Conservation (phyloP, 2,797 vertebrate genomes). For the Acanthurus leucopareius region DNA sequence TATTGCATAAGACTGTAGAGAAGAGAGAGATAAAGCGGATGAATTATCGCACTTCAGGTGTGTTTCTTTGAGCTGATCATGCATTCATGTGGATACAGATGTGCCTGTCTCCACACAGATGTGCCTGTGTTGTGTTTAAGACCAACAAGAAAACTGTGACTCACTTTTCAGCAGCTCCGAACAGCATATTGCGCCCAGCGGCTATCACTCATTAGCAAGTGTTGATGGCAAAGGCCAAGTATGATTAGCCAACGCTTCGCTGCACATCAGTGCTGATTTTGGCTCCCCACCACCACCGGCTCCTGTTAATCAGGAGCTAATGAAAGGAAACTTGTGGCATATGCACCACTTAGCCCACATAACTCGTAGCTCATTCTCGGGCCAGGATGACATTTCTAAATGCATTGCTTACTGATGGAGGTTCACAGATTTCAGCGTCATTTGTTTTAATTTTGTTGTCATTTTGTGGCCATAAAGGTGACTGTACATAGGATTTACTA, state of each 20-base stretch:
- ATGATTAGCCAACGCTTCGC: slow-evolving; percentile 66
- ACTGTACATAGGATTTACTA: slow-evolving; percentile 14
- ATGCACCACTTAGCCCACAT: slow-evolving; percentile 45
- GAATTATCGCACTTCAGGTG: neutral
- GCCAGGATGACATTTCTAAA: slow-evolving; percentile 18
- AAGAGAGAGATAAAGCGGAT: neutral
- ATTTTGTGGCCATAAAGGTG: neutral
- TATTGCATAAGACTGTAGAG: neutral
- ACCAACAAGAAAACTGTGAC: slow-evolving; percentile 26
- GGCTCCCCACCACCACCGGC: slow-evolving; percentile 52
- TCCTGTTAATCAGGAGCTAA: slow-evolving; percentile 68
- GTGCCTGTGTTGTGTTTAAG: slow-evolving; percentile 36
- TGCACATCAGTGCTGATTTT: slow-evolving; percentile 67
- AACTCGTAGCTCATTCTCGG: slow-evolving; percentile 19
- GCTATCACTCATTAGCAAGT: slow-evolving; percentile 62
- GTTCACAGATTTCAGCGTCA: slow-evolving; percentile 19
- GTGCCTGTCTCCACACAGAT: slow-evolving; percentile 25
- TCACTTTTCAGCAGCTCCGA: slow-evolving; percentile 52
- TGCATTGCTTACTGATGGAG: slow-evolving; percentile 3
- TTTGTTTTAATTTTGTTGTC: slow-evolving; percentile 13
- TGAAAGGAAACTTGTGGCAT: slow-evolving; percentile 68
- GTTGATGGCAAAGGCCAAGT: slow-evolving; percentile 75
- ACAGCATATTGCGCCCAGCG: slow-evolving; percentile 56
- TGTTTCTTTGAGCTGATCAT: neutral
- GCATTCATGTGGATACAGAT: slow-evolving; percentile 3